Conservation (phyloP, 2,113 vertebrate species). For the Microtus pennsylvanicus region DNA sequence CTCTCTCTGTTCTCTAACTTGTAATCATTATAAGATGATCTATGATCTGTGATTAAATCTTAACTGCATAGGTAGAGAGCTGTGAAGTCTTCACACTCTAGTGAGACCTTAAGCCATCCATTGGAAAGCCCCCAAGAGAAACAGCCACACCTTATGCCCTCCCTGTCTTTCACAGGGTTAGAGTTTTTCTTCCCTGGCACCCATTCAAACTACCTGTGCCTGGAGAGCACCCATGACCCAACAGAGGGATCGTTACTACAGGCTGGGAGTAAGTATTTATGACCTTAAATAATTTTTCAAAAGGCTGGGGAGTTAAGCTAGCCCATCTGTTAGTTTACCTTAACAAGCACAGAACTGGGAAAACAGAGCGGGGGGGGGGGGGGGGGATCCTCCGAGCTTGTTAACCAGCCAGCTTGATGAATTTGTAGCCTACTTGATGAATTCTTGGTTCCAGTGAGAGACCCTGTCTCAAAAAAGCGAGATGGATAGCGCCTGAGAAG, state of each 20-base stretch:
- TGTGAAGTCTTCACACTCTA: background rate
- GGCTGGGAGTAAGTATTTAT: background rate
- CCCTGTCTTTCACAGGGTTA: background rate
- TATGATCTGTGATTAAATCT: background rate
- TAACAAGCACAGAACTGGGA: background rate
- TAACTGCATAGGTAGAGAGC: background rate
- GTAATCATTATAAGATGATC: constrained; percentile 27
- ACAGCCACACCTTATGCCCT: background rate
- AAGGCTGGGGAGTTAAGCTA: background rate
- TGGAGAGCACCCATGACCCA: background rate
- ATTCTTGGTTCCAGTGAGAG: background rate
- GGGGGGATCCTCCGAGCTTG: background rate
- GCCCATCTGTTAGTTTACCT: background rate
- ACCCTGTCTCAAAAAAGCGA: background rate
- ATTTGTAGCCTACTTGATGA: background rate
- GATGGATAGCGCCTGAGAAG: background rate
- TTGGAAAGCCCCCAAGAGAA: background rate
- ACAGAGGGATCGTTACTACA: background rate
- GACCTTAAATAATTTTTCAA: background rate
- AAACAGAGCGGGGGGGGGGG: too few relatives aligned
- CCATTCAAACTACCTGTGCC: background rate
- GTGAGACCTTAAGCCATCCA: background rate
- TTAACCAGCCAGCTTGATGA: background rate
- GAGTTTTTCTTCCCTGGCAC: background rate
- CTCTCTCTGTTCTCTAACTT: background rate